Evolutionary conservation across 2,797 vertebrate genomes (phyloP).

Genomic region (Sebastes miniatus): DNA sequence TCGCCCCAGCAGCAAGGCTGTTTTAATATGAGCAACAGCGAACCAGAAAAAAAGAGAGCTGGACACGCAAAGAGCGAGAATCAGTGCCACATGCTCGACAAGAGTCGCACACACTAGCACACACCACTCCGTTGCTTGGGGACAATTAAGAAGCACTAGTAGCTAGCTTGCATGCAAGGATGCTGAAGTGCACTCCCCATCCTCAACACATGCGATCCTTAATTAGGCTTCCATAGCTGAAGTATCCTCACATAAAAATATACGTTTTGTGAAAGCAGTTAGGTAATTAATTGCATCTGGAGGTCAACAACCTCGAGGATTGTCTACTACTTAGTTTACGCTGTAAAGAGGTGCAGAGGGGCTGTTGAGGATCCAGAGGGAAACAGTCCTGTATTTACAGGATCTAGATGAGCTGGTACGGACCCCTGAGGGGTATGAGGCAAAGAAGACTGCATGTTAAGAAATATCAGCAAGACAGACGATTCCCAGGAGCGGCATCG

Average conservation of each 20-base stretch:
- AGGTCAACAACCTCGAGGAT: constrained; percentile 49
- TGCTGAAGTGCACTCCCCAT: constrained; percentile 23
- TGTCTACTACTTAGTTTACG: constrained; percentile 32
- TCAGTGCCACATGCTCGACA: background rate
- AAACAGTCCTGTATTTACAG: constrained; percentile 51
- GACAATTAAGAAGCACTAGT: constrained; percentile 23
- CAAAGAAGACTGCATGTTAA: constrained; percentile 34
- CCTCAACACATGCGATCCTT: constrained; percentile 18
- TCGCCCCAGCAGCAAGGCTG: constrained; percentile 14
- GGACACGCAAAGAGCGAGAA: constrained; percentile 20
- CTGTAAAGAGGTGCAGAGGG: constrained; percentile 17
- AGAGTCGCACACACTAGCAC: background rate
- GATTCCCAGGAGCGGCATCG: constrained; percentile 46
- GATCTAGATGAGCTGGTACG: constrained; percentile 42
- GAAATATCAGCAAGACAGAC: constrained; percentile 44
- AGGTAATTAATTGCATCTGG: constrained; percentile 40
- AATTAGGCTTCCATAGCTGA: constrained; percentile 18
- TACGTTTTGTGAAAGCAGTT: constrained; percentile 1
- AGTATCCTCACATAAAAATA: constrained; percentile 21
- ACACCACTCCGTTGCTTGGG: constrained; percentile 6
- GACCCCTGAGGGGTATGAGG: constrained; percentile 45
- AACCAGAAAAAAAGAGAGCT: constrained; percentile 12
- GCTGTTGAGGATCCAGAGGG: constrained; percentile 35
- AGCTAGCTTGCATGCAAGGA: constrained; percentile 26
- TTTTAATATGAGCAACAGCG: constrained; percentile 7